A percentile compares a stretch with the other conserved stretches of the same genome.
These are phyloP conservation scores for Branchinecta lynchi DNA, from an alignment of 1,140 invertebrate species.

Conservation along the genomic window DNA sequence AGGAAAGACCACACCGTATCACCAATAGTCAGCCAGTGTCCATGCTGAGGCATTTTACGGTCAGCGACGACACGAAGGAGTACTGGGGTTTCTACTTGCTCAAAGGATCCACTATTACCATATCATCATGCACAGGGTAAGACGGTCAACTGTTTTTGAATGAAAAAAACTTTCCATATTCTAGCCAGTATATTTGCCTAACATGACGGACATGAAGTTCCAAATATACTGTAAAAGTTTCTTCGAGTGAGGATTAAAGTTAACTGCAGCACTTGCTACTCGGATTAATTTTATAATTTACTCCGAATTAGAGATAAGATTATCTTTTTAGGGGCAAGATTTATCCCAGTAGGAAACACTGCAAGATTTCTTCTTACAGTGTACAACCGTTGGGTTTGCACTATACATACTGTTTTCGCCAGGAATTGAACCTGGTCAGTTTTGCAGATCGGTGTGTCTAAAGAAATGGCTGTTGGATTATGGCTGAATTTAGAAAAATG, in stretches of 20 bases:
- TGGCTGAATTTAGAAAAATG: too few relatives aligned
- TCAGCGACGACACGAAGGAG: constrained; percentile 64
- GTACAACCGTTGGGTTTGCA: neutral
- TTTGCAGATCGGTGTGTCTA: too few relatives aligned
- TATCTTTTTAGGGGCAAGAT: too few relatives aligned
- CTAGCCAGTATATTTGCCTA: constrained; percentile 13
- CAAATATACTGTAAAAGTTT: neutral
- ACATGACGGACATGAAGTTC: neutral
- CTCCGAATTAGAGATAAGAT: too few relatives aligned
- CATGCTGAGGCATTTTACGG: constrained; percentile 46
- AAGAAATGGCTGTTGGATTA: too few relatives aligned
- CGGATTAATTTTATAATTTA: too few relatives aligned
- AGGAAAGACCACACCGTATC: constrained; percentile 40
- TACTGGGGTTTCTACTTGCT: constrained; percentile 69
- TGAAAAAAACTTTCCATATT: constrained; percentile 20
- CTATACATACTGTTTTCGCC: too few relatives aligned
- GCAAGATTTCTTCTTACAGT: too few relatives aligned
- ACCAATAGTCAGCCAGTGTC: constrained; percentile 39
- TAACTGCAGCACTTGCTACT: too few relatives aligned
- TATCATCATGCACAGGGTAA: constrained; percentile 56
- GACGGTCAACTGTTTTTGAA: constrained; percentile 7
- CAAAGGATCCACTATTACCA: constrained; percentile 50
- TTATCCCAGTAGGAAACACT: too few relatives aligned
- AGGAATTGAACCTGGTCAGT: too few relatives aligned
- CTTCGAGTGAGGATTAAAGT: too few relatives aligned